A percentile compares a stretch with the other conserved stretches of the same genome.
Evolutionary conservation across 2,113 vertebrate genomes (phyloP).

Genomic region (Mesembrinibis cayennensis): DNA sequence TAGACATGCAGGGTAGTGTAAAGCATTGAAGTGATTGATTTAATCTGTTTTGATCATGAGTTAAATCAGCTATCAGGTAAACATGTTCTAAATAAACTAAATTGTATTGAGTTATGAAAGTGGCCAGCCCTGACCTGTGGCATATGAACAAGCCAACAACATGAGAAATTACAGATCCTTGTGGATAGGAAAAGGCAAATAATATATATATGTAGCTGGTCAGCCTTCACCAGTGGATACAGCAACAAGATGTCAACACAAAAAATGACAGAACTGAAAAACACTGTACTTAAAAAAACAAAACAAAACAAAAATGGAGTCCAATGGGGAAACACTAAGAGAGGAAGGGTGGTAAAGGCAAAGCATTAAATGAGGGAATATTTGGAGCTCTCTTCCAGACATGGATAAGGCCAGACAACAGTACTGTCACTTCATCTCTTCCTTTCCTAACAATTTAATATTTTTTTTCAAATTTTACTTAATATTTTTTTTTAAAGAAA

Average conservation of each 20-base stretch:
- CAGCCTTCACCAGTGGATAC: neutral
- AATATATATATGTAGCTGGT: neutral
- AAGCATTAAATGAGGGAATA: neutral
- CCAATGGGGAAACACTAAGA: neutral
- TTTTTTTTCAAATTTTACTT: neutral
- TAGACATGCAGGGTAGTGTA: neutral
- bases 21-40: neutral
- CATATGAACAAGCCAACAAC: neutral
- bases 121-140: neutral
- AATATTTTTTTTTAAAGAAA: neutral
- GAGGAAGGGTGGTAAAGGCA: neutral
- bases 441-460: neutral
- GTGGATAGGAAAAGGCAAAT: neutral
- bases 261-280: neutral
- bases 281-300: neutral
- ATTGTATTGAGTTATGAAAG: neutral
- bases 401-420: neutral
- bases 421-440: neutral
- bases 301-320: neutral
- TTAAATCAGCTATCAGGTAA: neutral
- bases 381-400: neutral
- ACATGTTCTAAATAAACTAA: neutral
- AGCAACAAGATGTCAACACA: neutral
- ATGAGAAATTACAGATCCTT: neutral
- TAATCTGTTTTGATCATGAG: neutral